phyloP scores from a whole-genome alignment of 2,113 vertebrate genomes.

The Pangasianodon gigas region DNA sequence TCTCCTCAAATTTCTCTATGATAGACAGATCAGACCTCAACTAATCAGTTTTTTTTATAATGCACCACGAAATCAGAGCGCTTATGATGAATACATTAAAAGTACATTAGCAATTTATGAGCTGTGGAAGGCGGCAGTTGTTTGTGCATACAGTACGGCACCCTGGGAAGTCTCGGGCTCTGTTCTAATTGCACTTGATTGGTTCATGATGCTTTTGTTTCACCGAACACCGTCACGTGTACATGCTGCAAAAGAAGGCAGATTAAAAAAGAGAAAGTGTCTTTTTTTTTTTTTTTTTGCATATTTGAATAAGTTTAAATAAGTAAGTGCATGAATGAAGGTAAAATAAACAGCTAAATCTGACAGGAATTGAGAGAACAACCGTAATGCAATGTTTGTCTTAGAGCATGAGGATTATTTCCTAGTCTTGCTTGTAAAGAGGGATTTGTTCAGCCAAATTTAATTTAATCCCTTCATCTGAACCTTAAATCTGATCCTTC shows the following conservation, averaged over 20 bases:
- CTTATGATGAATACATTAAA: constrained; percentile 51
- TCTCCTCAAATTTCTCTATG: constrained; percentile 14
- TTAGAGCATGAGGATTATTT: constrained; percentile 22
- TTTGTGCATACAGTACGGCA: constrained; percentile 32
- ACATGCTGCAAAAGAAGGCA: constrained; percentile 7
- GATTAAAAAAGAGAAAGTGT: background rate
- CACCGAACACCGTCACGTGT: constrained; percentile 1
- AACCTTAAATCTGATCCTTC: background rate
- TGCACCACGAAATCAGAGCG: constrained; percentile 38
- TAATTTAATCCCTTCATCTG: background rate
- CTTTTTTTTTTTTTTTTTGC: background rate
- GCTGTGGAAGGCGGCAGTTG: constrained; percentile 38
- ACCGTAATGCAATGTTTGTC: constrained; percentile 1
- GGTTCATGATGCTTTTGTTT: constrained; percentile 47
- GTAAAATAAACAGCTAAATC: constrained; percentile 29
- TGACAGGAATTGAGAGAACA: too few relatives aligned
- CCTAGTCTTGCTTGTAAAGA: background rate
- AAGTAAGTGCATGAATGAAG: constrained; percentile 31
- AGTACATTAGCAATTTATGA: constrained; percentile 53
- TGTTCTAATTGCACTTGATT: constrained; percentile 54
- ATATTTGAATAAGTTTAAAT: constrained; percentile 33
- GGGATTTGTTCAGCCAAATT: constrained; percentile 29
- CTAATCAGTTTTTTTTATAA: constrained; percentile 45
- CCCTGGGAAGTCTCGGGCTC: constrained; percentile 18
- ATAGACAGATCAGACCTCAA: constrained; percentile 35